phyloP scores from a whole-genome alignment of 2,113 vertebrate genomes.

The Malaclemys terrapin region DNA sequence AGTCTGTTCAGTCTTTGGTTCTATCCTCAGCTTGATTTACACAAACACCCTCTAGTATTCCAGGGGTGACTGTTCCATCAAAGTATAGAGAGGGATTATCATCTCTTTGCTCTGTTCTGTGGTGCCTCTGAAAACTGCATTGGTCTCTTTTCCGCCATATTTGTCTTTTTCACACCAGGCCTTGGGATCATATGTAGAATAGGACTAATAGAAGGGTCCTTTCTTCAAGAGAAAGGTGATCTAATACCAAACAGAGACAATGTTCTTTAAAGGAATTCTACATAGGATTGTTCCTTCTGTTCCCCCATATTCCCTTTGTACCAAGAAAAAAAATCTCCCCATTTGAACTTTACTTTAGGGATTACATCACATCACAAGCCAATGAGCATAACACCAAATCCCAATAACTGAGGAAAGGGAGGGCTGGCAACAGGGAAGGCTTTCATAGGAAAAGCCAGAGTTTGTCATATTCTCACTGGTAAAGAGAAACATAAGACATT shows the following conservation, averaged over 20 bases:
- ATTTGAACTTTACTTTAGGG: conserved; percentile 15
- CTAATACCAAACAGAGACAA: conserved; percentile 37
- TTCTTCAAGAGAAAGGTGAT: conserved; percentile 15
- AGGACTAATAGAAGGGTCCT: not conserved
- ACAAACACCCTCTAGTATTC: not conserved
- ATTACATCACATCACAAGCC: not conserved
- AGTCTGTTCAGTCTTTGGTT: not conserved
- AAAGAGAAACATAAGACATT: not conserved
- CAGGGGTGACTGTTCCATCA: not conserved
- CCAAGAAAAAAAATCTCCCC: conserved; percentile 20
- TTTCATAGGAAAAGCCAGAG: not conserved
- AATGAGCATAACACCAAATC: not conserved
- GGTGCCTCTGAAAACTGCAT: not conserved
- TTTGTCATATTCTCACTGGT: not conserved
- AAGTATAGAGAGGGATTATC: not conserved
- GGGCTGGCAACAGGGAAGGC: not conserved
- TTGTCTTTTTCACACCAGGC: conserved; percentile 10
- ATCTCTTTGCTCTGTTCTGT: not conserved
- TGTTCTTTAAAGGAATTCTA: conserved; percentile 46
- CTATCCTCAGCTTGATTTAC: not conserved
- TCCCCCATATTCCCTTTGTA: conserved; percentile 43
- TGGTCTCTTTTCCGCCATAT: not conserved
- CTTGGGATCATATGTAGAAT: conserved; percentile 14
- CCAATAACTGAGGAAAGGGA: conserved; percentile 19
- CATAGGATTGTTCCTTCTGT: conserved; percentile 54